Evolutionary conservation across 2,888 invertebrate genomes (phyloP), one percentile per base, ranked within the genome.

Genomic region (Dryobota labecula): DNA sequence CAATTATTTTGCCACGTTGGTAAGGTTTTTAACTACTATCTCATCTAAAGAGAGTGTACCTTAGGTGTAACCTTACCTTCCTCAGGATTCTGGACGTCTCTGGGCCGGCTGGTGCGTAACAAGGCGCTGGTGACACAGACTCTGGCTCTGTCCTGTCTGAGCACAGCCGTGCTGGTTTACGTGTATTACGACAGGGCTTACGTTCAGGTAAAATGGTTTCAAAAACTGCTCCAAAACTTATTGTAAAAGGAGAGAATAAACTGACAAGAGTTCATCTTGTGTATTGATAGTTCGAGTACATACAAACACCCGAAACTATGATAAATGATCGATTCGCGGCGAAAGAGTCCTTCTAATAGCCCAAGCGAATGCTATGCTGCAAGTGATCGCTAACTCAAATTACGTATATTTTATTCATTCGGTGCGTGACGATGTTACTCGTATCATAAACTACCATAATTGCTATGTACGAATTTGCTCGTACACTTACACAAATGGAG

Each of bases 161-260:
- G 90, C 27, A 86, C 92, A 0, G 93, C 91, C 1, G 85, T 94
- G 0, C 93, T 94, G 74, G 88, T 93, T 18, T 95, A 92, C 71
- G 90, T 94, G 13, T 87, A 90, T 30, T 92, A 92, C 73, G 95
- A 94, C 67, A 74, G 80, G 2, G 88, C 89, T 36, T 92, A 89
- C 66, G 90, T 94, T 5, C 93, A 94, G 91, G 94, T 94, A 69
- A n/a, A 30, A 13, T 27, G 13, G 9, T 45, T 30, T 30, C 0
- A 30, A 30, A 43, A 60, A 41, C 7, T 18, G 1, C 24, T 18
- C 4, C 8, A 4, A 56, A 20, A 33, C 2, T 15, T n/a, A 1
- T 56, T 33, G 2, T 33, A n/a, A n/a, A n/a, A n/a, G n/a, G n/a
- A n/a, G n/a, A n/a, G n/a, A n/a, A n/a, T n/a, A n/a, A n/a, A n/a